A percentile compares a stretch with the other conserved stretches of the same genome.
Conservation (phyloP, 2,888 invertebrate species). For the Mechanitis mazaeus region DNA sequence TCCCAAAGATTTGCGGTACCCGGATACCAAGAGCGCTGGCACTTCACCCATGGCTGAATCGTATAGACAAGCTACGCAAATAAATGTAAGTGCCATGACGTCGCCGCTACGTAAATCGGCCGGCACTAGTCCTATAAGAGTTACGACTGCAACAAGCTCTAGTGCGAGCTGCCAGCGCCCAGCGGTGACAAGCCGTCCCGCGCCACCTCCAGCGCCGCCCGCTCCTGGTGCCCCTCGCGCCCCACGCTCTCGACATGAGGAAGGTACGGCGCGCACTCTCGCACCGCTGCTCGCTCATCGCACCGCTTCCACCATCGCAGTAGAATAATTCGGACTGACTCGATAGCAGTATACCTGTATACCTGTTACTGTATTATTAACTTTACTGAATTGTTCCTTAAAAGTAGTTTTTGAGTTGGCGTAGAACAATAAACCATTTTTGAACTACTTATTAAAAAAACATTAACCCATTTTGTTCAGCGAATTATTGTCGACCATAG, state of each 20-base stretch:
- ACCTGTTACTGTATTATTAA: constrained; percentile 2
- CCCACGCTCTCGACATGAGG: constrained; percentile 30
- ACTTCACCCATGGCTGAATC: constrained; percentile 46
- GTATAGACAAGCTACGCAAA: constrained; percentile 32
- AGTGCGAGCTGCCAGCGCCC: constrained; percentile 14
- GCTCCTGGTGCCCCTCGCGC: constrained; percentile 16
- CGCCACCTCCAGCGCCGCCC: neutral
- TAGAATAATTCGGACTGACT: constrained; percentile 43
- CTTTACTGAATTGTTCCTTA: neutral
- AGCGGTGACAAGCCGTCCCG: neutral
- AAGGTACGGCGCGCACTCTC: constrained; percentile 40
- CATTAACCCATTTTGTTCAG: too few relatives aligned
- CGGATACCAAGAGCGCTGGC: constrained; percentile 38
- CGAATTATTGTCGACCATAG: too few relatives aligned
- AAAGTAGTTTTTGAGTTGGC: neutral
- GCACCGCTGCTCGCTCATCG: constrained; percentile 48
- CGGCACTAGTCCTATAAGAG: constrained; percentile 44
- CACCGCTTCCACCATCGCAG: constrained; percentile 54
- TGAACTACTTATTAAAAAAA: too few relatives aligned
- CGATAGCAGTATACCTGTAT: constrained; percentile 5
- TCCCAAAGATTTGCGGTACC: constrained; percentile 11
- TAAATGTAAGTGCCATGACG: constrained; percentile 36
- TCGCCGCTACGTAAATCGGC: constrained; percentile 45
- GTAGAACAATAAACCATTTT: neutral
- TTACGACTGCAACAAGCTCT: constrained; percentile 27